Evolutionary conservation across 2,113 vertebrate species (phyloP).

Genomic region (Heptranchias perlo): DNA sequence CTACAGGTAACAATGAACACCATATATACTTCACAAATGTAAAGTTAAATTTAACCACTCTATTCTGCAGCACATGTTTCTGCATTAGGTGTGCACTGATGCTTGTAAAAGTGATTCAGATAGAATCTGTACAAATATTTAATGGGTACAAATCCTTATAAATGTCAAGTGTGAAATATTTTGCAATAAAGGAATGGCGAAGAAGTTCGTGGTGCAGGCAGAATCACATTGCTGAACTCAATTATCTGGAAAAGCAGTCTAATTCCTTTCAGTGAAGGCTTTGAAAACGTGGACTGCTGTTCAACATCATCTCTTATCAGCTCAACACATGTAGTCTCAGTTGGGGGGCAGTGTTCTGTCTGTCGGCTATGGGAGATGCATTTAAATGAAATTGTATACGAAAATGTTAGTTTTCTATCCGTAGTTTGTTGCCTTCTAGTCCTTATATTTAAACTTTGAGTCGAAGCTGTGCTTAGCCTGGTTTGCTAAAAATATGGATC

Average conservation of each 20-base stretch:
- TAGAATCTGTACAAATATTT: conserved; percentile 20
- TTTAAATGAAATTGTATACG: neutral
- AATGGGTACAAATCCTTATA: neutral
- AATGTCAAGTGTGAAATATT: neutral
- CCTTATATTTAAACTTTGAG: neutral
- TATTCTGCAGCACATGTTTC: neutral
- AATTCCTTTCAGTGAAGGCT: conserved; percentile 13
- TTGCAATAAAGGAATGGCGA: neutral
- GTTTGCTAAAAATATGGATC: neutral
- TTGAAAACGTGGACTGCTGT: neutral
- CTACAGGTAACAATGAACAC: neutral
- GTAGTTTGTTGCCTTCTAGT: neutral
- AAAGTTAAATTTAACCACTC: neutral
- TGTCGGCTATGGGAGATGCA: neutral
- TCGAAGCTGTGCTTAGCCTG: neutral
- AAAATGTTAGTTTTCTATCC: neutral
- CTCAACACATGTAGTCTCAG: conserved; percentile 19
- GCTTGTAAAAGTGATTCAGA: conserved; percentile 7
- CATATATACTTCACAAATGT: neutral
- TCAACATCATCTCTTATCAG: conserved; percentile 21
- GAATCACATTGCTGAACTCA: conserved; percentile 22
- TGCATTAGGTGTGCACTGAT: neutral
- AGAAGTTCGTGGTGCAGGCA: neutral
- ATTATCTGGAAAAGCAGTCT: neutral
- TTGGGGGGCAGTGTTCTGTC: neutral